Evolutionary conservation across 2,888 invertebrate genomes (phyloP), one percentile per base, ranked within the genome.

Genomic region (Tupiocoris notatus): DNA sequence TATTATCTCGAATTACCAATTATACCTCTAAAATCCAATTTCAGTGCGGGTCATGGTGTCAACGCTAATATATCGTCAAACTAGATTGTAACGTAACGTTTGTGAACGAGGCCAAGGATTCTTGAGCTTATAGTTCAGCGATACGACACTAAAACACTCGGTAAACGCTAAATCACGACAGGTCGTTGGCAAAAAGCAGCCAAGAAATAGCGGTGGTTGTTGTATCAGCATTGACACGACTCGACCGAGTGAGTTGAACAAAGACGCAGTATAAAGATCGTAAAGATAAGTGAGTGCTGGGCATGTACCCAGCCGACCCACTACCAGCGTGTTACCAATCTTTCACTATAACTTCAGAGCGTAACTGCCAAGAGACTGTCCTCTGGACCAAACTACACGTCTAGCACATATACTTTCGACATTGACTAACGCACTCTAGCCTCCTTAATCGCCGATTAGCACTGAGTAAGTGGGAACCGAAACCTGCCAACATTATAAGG

Each of bases 201-300:
- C 16, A 59, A 18, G 54, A 39, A 62, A 56, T 62, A 62, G 62
- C 61, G 71, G 73, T 63, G 73, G 24, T 54, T 63, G 73, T 62
- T 62, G 63, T 62, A 63, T 63, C 20, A 63, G 61, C 73, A 54
- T 73, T 63, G 62, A 61, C 63, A 21, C 18, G 21, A 62, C 73
- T 63, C 73, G 23, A 20, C 65, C 65, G 67, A 73, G 39, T 39
- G 39, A 62, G 73, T 73, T 61, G 73, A 73, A 73, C 73, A 63
- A 62, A 22, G 63, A 62, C 25, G 73, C 73, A 63, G 73, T 54
- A 63, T 73, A 62, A 62, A 73, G 73, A 23, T 39, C 73, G 63
- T 73, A 73, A 73, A 73, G 62, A 73, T 73, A 62, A 71, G 62
- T 54, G 73, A 73, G 62, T 63, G 73, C 63, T 25, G 73, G 73